phyloP scores from a whole-genome alignment of 2,113 vertebrate genomes.

The Pelusios castaneus region DNA sequence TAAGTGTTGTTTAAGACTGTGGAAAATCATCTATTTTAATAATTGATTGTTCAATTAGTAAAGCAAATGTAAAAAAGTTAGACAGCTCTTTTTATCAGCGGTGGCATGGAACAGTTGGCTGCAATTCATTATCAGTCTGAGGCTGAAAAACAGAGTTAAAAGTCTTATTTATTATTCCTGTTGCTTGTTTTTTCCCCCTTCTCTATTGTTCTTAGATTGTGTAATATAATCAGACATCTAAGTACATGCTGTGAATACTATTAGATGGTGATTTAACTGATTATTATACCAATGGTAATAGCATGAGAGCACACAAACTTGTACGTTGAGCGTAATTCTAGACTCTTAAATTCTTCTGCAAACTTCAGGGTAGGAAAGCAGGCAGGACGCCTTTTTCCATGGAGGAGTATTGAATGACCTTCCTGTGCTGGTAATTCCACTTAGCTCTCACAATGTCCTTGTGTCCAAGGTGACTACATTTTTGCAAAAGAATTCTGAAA shows the following conservation, averaged over 20 bases:
- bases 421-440: conserved; percentile 38
- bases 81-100: conserved; percentile 67
- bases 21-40: conserved; percentile 75
- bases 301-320: conserved; percentile 5
- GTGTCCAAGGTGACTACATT: neutral
- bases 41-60: conserved; percentile 81
- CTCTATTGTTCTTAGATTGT: neutral
- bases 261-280: conserved; percentile 34
- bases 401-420: conserved; percentile 27
- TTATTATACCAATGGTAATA: conserved; percentile 12
- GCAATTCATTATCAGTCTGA: conserved; percentile 59
- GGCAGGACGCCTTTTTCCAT: conserved; percentile 18
- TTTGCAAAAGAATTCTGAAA: conserved; percentile 13
- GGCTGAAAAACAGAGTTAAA: conserved; percentile 60
- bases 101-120: conserved; percentile 71
- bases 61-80: conserved; percentile 77
- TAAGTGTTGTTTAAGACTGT: neutral
- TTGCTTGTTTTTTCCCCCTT: conserved; percentile 40
- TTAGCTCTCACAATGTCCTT: conserved; percentile 4
- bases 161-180: conserved; percentile 48
- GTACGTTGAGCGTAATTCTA: conserved; percentile 19
- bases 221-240: conserved; percentile 46
- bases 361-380: conserved; percentile 7
- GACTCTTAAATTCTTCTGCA: neutral
- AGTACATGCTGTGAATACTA: conserved; percentile 49